Conservation (phyloP, 2,797 vertebrate genomes). For the Perodicticus potto region DNA sequence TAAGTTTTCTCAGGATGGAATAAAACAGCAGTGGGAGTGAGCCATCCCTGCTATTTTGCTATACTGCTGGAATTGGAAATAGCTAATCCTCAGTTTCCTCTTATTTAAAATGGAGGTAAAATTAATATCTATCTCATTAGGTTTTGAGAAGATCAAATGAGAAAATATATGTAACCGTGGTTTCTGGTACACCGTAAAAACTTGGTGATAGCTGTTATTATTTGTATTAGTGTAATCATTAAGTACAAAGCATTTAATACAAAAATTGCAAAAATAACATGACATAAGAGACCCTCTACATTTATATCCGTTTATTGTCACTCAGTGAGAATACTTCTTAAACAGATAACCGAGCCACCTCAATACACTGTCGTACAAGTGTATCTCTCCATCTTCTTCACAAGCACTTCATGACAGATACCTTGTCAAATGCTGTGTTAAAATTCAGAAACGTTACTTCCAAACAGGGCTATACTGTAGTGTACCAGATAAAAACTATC, state of each 20-base stretch:
- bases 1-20: background rate
- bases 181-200: background rate
- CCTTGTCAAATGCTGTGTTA: background rate
- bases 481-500: background rate
- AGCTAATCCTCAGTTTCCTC: background rate
- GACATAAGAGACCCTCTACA: background rate
- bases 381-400: background rate
- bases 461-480: background rate
- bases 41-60: background rate
- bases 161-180: background rate
- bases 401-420: background rate
- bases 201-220: background rate
- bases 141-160: conserved; percentile 25
- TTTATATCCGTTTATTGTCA: background rate
- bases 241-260: background rate
- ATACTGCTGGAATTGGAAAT: background rate
- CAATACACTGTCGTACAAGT: background rate
- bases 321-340: background rate
- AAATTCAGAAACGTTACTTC: conserved; percentile 28
- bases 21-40: background rate
- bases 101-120: no score
- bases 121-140: background rate
- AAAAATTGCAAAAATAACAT: background rate
- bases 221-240: background rate
- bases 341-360: background rate